Conservation (phyloP, 2,888 invertebrate species). For the Oscheius sp. region DNA sequence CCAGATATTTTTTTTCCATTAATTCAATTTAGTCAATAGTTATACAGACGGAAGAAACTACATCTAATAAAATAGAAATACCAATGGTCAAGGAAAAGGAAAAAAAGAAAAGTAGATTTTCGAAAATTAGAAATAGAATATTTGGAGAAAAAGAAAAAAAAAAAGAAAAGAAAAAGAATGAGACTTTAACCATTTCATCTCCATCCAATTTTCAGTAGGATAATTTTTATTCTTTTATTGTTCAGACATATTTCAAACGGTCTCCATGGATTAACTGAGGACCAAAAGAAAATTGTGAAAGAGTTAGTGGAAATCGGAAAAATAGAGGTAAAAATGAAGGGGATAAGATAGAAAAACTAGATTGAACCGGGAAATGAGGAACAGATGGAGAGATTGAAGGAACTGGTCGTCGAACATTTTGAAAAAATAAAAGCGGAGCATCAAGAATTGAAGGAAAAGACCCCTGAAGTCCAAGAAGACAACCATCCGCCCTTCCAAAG, state of each 20-base stretch:
- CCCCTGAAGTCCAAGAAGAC: background rate
- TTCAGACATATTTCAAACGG: conserved; percentile 18
- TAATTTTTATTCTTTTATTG: background rate
- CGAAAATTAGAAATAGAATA: background rate
- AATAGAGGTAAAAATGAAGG: background rate
- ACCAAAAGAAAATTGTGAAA: conserved; percentile 2
- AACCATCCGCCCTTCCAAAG: conserved; percentile 4
- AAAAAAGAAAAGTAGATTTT: conserved; percentile 11
- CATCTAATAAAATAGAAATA: background rate
- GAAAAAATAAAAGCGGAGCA: too few relatives aligned
- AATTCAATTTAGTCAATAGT: background rate
- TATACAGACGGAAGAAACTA: background rate
- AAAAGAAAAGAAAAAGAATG: conserved; percentile 1
- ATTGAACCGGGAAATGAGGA: conserved; percentile 10
- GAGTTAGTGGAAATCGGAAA: background rate
- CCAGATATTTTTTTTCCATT: background rate
- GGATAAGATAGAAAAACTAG: background rate
- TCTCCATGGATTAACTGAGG: background rate
- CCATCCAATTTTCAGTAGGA: conserved; percentile 22
- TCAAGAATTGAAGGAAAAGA: background rate
- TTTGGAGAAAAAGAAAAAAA: conserved; percentile 19
- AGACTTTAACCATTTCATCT: conserved; percentile 2
- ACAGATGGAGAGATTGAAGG: background rate
- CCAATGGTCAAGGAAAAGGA: background rate
- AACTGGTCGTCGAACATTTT: background rate